These are phyloP conservation scores for Forbesichthys agassizii DNA, from an alignment of 2,113 vertebrate genomes.

Conservation along the genomic window DNA sequence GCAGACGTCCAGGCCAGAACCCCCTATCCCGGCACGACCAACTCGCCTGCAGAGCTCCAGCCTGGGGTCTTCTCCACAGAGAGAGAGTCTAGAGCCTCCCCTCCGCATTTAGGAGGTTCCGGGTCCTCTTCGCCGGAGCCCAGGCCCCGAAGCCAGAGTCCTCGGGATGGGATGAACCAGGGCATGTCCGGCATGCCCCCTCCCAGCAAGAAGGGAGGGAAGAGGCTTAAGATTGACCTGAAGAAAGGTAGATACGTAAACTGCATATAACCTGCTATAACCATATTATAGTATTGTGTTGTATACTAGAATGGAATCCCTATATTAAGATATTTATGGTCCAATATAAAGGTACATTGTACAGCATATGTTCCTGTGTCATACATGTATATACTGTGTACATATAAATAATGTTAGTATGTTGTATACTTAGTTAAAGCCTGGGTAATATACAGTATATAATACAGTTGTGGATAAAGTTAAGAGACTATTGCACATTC, in stretches of 20 bases:
- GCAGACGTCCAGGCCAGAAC: conserved; percentile 36
- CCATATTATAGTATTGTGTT: no score
- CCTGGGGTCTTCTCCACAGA: neutral
- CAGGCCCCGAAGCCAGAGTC: conserved; percentile 59
- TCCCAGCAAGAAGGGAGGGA: conserved; percentile 81
- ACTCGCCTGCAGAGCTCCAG: conserved; percentile 9
- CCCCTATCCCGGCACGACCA: conserved; percentile 15
- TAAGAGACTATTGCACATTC: no score
- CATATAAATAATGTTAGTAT: no score
- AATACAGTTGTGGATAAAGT: no score
- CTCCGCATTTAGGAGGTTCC: neutral
- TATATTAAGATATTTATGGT: no score
- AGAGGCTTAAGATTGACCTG: conserved; percentile 88
- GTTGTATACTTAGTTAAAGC: no score
- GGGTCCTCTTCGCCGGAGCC: conserved; percentile 57
- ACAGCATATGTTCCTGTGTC: no score
- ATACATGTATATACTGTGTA: no score
- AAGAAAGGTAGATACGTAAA: conserved; percentile 85
- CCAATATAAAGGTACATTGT: no score
- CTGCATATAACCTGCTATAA: no score
- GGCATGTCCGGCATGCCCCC: conserved; percentile 71
- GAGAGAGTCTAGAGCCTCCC: conserved; percentile 26
- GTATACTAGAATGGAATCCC: no score
- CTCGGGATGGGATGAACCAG: conserved; percentile 59
- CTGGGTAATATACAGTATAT: no score